phyloP scores from a whole-genome alignment of 2,113 vertebrate species.

The Cyprinodon variegatus region DNA sequence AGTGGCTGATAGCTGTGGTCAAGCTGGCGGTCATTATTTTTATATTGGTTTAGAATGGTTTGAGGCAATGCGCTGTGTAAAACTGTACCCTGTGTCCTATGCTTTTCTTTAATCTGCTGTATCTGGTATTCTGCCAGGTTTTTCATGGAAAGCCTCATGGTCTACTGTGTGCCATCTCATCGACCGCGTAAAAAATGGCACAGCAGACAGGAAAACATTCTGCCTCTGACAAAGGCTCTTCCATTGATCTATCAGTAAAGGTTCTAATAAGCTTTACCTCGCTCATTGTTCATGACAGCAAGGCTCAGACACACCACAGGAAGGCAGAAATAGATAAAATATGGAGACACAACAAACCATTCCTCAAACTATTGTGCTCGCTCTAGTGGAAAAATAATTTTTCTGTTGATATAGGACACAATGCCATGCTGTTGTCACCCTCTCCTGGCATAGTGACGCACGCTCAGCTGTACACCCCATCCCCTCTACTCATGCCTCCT shows the following conservation, averaged over 20 bases:
- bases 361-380: constrained; percentile 50
- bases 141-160: constrained; percentile 17
- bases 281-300: constrained; percentile 48
- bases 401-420: constrained; percentile 64
- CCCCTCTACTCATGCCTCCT: constrained; percentile 46
- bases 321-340: constrained; percentile 54
- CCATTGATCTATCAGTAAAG: constrained; percentile 47
- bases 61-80: not conserved
- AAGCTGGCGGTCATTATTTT: constrained; percentile 13
- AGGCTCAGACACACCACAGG: constrained; percentile 33
- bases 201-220: constrained; percentile 37
- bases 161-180: constrained; percentile 19
- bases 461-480: constrained; percentile 60
- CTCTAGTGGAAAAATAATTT: constrained; percentile 58
- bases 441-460: constrained; percentile 73
- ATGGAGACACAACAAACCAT: constrained; percentile 53
- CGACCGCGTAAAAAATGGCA: constrained; percentile 12
- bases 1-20: constrained; percentile 26
- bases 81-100: not conserved
- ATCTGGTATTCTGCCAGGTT: constrained; percentile 14
- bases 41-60: constrained; percentile 16
- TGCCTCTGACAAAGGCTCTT: constrained; percentile 31
- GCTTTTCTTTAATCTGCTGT: constrained; percentile 29
- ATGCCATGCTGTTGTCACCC: constrained; percentile 68
- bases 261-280: constrained; percentile 61